These are phyloP conservation scores for Chironex yamaguchii DNA, from an alignment of 30 jellyfish, hydroid and myxozoan genomes.

Conservation along the genomic window DNA sequence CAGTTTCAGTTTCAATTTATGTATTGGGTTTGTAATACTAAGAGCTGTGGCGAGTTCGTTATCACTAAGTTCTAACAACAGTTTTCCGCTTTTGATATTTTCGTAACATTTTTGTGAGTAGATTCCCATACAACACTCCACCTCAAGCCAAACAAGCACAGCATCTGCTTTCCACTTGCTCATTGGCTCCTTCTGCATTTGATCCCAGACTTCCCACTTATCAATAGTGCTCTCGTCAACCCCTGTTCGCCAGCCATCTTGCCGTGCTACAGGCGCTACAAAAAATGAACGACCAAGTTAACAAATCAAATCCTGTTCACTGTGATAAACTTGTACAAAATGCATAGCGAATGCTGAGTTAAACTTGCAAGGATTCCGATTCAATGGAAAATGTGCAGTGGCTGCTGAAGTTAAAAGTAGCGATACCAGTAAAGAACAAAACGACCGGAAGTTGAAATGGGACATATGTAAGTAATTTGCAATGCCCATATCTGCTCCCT, in stretches of 20 bases:
- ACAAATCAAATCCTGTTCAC: too few species aligned
- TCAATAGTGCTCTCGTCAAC: not conserved
- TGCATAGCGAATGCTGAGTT: not conserved
- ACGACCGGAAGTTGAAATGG: too few species aligned
- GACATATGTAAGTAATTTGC: too few species aligned
- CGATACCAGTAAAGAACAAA: too few species aligned
- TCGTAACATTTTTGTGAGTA: constrained; percentile 66
- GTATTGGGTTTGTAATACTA: constrained; percentile 74
- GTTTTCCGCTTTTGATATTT: constrained; percentile 67
- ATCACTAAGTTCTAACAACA: constrained; percentile 66
- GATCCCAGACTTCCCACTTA: constrained; percentile 83
- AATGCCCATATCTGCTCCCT: too few species aligned
- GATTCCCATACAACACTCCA: constrained; percentile 86
- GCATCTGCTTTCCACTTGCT: constrained; percentile 87
- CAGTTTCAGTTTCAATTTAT: constrained; percentile 53
- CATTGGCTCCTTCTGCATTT: constrained; percentile 81
- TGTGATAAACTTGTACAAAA: too few species aligned
- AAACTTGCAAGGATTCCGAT: too few species aligned
- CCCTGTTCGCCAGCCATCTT: not conserved
- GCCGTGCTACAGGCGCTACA: not conserved
- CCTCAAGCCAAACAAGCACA: constrained; percentile 76
- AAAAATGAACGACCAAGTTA: too few species aligned
- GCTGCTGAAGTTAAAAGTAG: too few species aligned
- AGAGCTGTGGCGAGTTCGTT: constrained; percentile 58
- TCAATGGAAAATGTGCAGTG: too few species aligned